Percentiles rank a stretch among this genome's conserved stretches.
Evolutionary conservation across 1,140 invertebrate species (phyloP).

Genomic region (Oreohelix idahoensis): DNA sequence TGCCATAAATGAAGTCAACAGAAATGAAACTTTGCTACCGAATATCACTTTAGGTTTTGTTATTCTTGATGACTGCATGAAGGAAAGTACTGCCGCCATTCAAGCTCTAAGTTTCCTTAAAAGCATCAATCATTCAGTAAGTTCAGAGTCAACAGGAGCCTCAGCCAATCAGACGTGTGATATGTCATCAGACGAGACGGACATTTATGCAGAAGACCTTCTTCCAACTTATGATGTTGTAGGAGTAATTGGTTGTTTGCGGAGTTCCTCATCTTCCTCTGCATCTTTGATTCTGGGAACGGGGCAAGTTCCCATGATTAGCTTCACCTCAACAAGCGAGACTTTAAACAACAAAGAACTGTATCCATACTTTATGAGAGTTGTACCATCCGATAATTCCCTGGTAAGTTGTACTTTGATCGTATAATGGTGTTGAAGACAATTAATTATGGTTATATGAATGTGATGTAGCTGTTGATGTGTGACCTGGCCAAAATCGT

Average conservation of each 20-base stretch:
- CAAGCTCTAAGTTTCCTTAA: constrained; percentile 85
- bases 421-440: too few species aligned
- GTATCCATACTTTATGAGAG: constrained; percentile 54
- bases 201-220: neutral
- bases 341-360: constrained; percentile 45
- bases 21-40: neutral
- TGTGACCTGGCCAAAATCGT: too few species aligned
- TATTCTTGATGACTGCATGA: constrained; percentile 83
- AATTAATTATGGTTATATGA: too few species aligned
- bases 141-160: constrained; percentile 78
- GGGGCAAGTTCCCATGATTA: constrained; percentile 79
- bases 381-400: constrained; percentile 52
- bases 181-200: neutral
- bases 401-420: constrained; percentile 7
- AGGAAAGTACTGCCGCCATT: constrained; percentile 83
- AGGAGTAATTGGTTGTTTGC: constrained; percentile 50
- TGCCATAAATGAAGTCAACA: constrained; percentile 14
- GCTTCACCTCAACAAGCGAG: constrained; percentile 47
- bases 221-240: constrained; percentile 48
- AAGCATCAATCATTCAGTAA: constrained; percentile 84
- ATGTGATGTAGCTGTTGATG: too few species aligned
- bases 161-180: neutral
- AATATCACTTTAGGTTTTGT: constrained; percentile 80
- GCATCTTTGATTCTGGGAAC: constrained; percentile 77
- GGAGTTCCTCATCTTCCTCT: constrained; percentile 79